These are phyloP conservation scores for Halichondria panicea DNA, from an alignment of 37 sponge, comb jelly and placozoan species.

Conservation along the genomic window DNA sequence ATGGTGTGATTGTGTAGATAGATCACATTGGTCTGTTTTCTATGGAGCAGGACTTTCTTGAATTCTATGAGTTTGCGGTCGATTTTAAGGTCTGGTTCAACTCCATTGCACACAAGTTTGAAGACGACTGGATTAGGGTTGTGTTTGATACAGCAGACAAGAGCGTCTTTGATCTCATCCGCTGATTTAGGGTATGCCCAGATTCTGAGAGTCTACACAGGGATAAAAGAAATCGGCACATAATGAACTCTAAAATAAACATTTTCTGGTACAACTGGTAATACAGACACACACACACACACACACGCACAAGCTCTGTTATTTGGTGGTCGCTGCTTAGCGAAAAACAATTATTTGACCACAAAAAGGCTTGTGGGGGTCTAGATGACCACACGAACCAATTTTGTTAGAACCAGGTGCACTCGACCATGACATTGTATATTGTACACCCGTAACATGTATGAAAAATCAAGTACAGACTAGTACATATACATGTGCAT, in stretches of 20 bases:
- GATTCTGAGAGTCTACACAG: constrained; percentile 59
- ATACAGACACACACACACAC: not conserved
- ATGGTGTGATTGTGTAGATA: constrained; percentile 83
- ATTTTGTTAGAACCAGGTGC: no score
- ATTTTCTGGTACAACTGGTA: not conserved
- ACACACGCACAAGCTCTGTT: not conserved
- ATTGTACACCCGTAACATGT: not conserved
- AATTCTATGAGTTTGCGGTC: constrained; percentile 92
- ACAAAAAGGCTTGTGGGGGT: no score
- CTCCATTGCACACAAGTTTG: constrained; percentile 78
- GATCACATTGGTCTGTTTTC: constrained; percentile 84
- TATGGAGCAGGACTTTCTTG: constrained; percentile 88
- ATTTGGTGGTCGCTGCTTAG: not conserved
- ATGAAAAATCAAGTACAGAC: not conserved
- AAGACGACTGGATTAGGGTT: constrained; percentile 92
- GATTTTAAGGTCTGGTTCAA: constrained; percentile 86
- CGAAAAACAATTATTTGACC: no score
- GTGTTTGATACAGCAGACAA: constrained; percentile 87
- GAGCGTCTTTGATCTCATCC: constrained; percentile 64
- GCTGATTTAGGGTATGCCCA: constrained; percentile 95
- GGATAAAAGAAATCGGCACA: not conserved
- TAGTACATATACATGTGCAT: not conserved
- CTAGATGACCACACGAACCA: no score
- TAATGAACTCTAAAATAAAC: not conserved
- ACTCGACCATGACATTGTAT: no score